A percentile compares a stretch with the other conserved stretches of the same genome.
phyloP scores from a whole-genome alignment of 2,113 vertebrate genomes.

The Tautogolabrus adspersus region DNA sequence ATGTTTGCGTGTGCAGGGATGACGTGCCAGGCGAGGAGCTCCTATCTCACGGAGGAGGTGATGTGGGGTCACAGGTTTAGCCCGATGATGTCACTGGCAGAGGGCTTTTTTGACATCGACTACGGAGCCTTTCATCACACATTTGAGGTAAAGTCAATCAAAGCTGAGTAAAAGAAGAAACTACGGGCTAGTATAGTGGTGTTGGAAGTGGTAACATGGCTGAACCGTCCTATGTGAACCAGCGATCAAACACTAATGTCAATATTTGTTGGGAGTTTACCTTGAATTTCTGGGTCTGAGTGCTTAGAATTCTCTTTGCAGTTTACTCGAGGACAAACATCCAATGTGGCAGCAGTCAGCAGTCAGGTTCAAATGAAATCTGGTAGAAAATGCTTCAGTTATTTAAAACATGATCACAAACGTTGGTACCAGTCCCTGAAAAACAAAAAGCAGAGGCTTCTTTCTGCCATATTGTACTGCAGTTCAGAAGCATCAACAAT shows the following conservation, averaged over 20 bases:
- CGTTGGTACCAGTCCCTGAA: not conserved
- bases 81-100: slow-evolving; percentile 91
- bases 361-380: not conserved
- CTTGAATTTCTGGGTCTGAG: too few species aligned
- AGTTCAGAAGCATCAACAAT: not conserved
- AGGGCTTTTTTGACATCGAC: slow-evolving; percentile 94
- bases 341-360: too few species aligned
- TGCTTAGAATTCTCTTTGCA: too few species aligned
- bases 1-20: slow-evolving; percentile 84
- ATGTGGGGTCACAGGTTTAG: slow-evolving; percentile 95
- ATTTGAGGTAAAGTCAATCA: slow-evolving; percentile 81
- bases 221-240: not conserved
- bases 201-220: not conserved
- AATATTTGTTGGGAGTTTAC: too few species aligned
- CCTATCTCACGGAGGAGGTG: slow-evolving; percentile 92
- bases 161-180: not conserved
- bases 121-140: slow-evolving; percentile 95
- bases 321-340: too few species aligned
- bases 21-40: slow-evolving; percentile 95
- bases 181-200: not conserved
- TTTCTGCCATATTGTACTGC: not conserved
- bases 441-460: not conserved
- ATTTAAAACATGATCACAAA: not conserved
- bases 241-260: too few species aligned
- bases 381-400: too few species aligned